Evolutionary conservation across 1,140 invertebrate species (phyloP).

Genomic region (Atta texana): DNA sequence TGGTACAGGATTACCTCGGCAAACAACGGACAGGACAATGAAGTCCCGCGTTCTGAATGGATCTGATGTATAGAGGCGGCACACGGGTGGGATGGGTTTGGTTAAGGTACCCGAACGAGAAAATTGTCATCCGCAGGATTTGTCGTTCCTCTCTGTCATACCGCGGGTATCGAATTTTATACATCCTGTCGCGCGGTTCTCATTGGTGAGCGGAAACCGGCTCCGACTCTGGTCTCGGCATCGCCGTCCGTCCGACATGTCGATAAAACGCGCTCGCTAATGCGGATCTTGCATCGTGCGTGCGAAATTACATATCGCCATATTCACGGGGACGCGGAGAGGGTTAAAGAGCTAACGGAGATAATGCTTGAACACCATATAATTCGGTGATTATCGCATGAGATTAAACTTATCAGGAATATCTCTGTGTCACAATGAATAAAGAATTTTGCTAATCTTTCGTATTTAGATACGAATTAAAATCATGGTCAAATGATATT

Average conservation of each 20-base stretch:
- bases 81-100: constrained; percentile 36
- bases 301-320: constrained; percentile 38
- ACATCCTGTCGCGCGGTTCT: constrained; percentile 67
- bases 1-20: constrained; percentile 77
- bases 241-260: not conserved
- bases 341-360: too few species aligned
- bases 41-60: constrained; percentile 69
- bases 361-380: not conserved
- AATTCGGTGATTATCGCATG: constrained; percentile 6
- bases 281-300: not conserved
- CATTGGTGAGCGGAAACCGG: constrained; percentile 63
- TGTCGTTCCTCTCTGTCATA: constrained; percentile 71
- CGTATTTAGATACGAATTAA: not conserved
- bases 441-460: not conserved
- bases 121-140: constrained; percentile 76
- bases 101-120: constrained; percentile 62
- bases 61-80: constrained; percentile 40
- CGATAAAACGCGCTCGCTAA: constrained; percentile 21
- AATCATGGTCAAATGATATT: not conserved
- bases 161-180: constrained; percentile 78
- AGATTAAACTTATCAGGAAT: constrained; percentile 2
- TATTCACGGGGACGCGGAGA: not conserved
- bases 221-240: constrained; percentile 4
- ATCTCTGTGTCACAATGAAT: not conserved
- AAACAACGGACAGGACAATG: constrained; percentile 79